Conservation (phyloP, 2,113 vertebrate species). For the Chrysochloris asiatica region DNA sequence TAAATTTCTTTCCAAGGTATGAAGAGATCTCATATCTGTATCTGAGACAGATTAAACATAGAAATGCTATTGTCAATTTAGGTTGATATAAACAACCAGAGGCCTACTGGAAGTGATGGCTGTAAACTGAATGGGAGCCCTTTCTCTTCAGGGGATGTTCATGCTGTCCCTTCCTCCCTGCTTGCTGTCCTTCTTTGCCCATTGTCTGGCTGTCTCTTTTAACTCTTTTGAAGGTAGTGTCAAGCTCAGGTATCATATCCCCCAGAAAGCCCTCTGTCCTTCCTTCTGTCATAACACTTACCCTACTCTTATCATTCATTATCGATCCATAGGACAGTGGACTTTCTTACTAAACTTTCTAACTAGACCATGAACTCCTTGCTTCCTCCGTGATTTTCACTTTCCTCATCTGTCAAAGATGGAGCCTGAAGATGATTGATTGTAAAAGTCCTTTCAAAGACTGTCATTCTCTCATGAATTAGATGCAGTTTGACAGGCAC, state of each 20-base stretch:
- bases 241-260: constrained; percentile 11
- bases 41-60: constrained; percentile 23
- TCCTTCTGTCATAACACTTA: background rate
- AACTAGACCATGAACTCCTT: background rate
- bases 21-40: background rate
- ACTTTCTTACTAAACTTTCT: background rate
- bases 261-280: background rate
- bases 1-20: constrained; percentile 11
- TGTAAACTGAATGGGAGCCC: background rate
- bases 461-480: too few species aligned
- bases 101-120: background rate
- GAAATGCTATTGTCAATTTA: background rate
- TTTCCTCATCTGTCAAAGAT: background rate
- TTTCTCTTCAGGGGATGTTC: background rate
- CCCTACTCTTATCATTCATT: background rate
- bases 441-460: background rate
- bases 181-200: background rate
- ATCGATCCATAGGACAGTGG: too few species aligned
- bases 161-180: background rate
- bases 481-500: background rate
- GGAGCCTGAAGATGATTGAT: background rate
- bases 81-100: background rate
- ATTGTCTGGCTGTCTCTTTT: background rate
- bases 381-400: background rate
- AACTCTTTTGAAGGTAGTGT: constrained; percentile 28